Percentiles rank a stretch among this genome's conserved stretches.
phyloP scores from a whole-genome alignment of 1,140 invertebrate species.

The Polypedilum vanderplanki region DNA sequence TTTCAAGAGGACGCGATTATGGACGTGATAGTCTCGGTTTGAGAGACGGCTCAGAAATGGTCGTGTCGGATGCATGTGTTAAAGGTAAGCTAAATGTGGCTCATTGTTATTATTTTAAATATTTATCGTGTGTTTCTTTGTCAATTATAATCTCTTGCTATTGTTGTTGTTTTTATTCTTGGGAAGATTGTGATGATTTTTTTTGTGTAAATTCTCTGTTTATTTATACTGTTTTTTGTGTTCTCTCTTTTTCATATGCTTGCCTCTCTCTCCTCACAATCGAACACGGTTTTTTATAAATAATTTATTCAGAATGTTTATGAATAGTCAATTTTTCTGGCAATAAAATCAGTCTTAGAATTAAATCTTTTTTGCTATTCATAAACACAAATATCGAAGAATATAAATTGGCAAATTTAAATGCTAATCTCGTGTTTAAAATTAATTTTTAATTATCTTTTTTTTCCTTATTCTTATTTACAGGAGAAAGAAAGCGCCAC shows the following conservation, averaged over 20 bases:
- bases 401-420: conserved; percentile 30
- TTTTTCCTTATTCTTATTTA: conserved; percentile 33
- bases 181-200: neutral
- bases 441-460: conserved; percentile 10
- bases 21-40: conserved; percentile 52
- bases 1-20: conserved; percentile 44
- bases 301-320: neutral
- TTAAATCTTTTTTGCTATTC: neutral
- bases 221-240: neutral
- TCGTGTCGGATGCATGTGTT: conserved; percentile 61
- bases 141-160: neutral
- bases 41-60: conserved; percentile 72
- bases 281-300: neutral
- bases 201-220: conserved; percentile 1
- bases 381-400: neutral
- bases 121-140: neutral
- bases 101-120: neutral
- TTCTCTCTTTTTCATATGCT: neutral
- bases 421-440: conserved; percentile 43
- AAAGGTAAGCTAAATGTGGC: conserved; percentile 35
- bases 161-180: neutral
- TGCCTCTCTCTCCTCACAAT: neutral
- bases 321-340: neutral
- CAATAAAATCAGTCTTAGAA: neutral
- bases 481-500: conserved; percentile 67